These are phyloP conservation scores for Epirrhoe tristata DNA, from an alignment of 2,888 invertebrate species.

Conservation along the genomic window DNA sequence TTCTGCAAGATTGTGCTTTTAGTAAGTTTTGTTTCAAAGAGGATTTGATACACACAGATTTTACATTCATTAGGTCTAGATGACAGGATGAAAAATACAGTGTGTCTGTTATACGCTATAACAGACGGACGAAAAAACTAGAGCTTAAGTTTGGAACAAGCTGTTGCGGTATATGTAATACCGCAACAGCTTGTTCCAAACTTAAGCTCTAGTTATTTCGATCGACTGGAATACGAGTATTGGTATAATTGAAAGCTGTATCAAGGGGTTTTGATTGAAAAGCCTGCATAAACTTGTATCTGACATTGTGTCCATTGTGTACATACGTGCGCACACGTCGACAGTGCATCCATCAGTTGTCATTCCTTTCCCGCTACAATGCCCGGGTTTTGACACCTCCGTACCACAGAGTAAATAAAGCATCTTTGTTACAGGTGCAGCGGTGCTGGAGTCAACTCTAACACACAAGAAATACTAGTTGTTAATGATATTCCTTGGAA, in stretches of 20 bases:
- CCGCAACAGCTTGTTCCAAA: neutral
- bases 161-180: neutral
- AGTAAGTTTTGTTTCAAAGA: no score
- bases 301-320: conserved; percentile 25
- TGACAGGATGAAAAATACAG: no score
- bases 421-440: conserved; percentile 38
- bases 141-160: no score
- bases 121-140: no score
- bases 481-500: conserved; percentile 19
- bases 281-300: neutral
- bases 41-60: no score
- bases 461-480: neutral
- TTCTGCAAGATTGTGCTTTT: neutral
- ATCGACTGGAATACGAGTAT: neutral
- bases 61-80: no score
- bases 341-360: conserved; percentile 35
- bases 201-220: neutral
- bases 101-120: no score
- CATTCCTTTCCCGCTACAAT: conserved; percentile 29
- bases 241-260: neutral
- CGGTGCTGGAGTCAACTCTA: conserved; percentile 16
- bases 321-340: conserved; percentile 21
- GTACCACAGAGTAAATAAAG: conserved; percentile 15
- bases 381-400: conserved; percentile 32
- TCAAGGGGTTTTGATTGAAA: conserved; percentile 5